Conservation (phyloP, 2,888 invertebrate genomes). For the Platynereis dumerilii region DNA sequence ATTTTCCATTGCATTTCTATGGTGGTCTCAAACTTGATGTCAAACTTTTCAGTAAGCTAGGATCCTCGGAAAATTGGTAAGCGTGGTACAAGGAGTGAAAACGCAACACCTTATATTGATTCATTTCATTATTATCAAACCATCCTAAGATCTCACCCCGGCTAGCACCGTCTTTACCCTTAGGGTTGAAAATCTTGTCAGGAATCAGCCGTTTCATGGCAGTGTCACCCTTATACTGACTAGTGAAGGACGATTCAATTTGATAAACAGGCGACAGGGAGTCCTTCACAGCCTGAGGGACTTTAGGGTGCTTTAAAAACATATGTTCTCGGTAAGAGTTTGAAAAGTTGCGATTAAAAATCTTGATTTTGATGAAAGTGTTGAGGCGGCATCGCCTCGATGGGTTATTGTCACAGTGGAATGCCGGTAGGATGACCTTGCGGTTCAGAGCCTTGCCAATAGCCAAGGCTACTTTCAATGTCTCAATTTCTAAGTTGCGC, state of each 20-base stretch:
- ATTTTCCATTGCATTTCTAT: too few species aligned
- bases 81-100: slow-evolving; percentile 19
- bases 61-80: background rate
- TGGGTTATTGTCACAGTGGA: slow-evolving; percentile 32
- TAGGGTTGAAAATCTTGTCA: slow-evolving; percentile 4
- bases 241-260: background rate
- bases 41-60: background rate
- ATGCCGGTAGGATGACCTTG: slow-evolving; percentile 34
- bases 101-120: background rate
- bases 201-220: background rate
- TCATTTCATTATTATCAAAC: background rate
- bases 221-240: background rate
- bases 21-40: background rate
- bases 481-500: slow-evolving; percentile 5
- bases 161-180: slow-evolving; percentile 1
- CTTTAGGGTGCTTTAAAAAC: slow-evolving; percentile 12
- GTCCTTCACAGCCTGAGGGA: background rate
- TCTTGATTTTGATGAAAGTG: slow-evolving; percentile 8
- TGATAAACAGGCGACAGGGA: background rate
- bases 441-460: slow-evolving; percentile 28
- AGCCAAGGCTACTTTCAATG: slow-evolving; percentile 26
- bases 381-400: slow-evolving; percentile 8
- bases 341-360: slow-evolving; percentile 1
- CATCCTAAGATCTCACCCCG: slow-evolving; percentile 5
- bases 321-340: slow-evolving; percentile 15